Percentiles rank a stretch among this genome's conserved stretches.
phyloP scores from a whole-genome alignment of 1,140 invertebrate genomes.

The Cotesia chilonis region DNA sequence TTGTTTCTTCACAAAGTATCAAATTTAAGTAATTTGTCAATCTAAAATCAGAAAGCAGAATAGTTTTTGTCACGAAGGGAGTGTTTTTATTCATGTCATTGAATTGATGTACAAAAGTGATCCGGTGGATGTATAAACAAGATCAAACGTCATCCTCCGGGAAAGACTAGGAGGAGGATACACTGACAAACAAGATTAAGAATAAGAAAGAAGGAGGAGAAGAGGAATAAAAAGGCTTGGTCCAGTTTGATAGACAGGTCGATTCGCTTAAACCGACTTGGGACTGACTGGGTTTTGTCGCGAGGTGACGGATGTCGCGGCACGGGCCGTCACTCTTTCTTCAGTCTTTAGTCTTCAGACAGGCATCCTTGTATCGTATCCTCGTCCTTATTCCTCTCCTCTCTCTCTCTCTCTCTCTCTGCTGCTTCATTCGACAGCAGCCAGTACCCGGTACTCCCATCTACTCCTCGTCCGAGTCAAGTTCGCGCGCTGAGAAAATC shows the following conservation, averaged over 20 bases:
- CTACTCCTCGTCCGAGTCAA: neutral
- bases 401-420: no score
- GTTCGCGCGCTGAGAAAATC: neutral
- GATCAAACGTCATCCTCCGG: neutral
- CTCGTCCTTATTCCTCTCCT: neutral
- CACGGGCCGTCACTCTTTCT: slow-evolving; percentile 56
- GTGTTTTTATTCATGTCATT: slow-evolving; percentile 8
- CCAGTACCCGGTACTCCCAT: no score
- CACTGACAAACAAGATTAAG: neutral
- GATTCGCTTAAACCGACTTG: slow-evolving; percentile 44
- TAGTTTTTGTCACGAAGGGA: neutral
- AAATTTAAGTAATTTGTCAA: slow-evolving; percentile 16
- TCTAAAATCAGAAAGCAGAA: neutral
- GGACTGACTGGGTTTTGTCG: slow-evolving; percentile 55
- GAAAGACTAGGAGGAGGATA: neutral
- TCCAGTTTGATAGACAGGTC: slow-evolving; percentile 49
- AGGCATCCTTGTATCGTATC: neutral
- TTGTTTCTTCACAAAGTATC: no score
- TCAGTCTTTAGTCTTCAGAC: slow-evolving; percentile 16
- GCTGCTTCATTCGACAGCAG: no score
- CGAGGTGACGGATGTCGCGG: slow-evolving; percentile 59
- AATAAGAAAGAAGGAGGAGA: slow-evolving; percentile 4
- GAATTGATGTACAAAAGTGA: slow-evolving; percentile 18
- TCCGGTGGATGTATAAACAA: slow-evolving; percentile 2
- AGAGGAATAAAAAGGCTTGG: slow-evolving; percentile 28